phyloP scores from a whole-genome alignment of 1,140 invertebrate genomes.

The Chironomus tepperi region DNA sequence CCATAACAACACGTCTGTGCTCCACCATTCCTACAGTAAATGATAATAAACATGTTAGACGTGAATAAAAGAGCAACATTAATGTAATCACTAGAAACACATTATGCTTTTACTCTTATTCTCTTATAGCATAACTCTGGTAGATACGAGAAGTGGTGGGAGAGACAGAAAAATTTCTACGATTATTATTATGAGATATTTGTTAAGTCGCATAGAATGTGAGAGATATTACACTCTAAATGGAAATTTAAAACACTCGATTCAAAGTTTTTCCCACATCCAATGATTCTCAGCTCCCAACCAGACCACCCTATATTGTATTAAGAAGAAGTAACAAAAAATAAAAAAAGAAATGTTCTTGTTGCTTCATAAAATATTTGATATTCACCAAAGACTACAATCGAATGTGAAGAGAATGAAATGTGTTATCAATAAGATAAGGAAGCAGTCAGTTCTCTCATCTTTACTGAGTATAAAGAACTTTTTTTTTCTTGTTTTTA shows the following conservation, averaged over 20 bases:
- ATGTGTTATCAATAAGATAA: slow-evolving; percentile 19
- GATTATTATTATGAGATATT: slow-evolving; percentile 10
- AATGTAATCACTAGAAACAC: slow-evolving; percentile 23
- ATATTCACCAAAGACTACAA: neutral
- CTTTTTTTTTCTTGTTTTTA: too few relatives aligned
- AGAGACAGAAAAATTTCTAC: neutral
- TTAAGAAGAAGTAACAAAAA: neutral
- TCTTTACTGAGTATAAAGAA: neutral
- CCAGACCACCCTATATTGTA: neutral
- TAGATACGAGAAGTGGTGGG: neutral
- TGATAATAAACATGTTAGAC: slow-evolving; percentile 24
- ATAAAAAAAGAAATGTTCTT: neutral
- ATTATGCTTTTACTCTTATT: neutral
- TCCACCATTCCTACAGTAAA: neutral
- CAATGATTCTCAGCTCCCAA: neutral
- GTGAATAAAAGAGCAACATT: slow-evolving; percentile 17
- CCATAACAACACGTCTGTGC: slow-evolving; percentile 18
- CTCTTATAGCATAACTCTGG: neutral
- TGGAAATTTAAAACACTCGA: slow-evolving; percentile 8
- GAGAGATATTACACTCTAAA: slow-evolving; percentile 6
- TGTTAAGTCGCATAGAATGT: slow-evolving; percentile 1
- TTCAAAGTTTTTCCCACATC: neutral
- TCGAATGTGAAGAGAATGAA: neutral
- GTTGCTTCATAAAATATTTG: slow-evolving; percentile 1
- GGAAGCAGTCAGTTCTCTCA: neutral